A percentile compares a stretch with the other conserved stretches of the same genome.
These are phyloP conservation scores for Apostichopus japonicus DNA, from an alignment of 35 echinoderm and acorn worm genomes.

Conservation along the genomic window DNA sequence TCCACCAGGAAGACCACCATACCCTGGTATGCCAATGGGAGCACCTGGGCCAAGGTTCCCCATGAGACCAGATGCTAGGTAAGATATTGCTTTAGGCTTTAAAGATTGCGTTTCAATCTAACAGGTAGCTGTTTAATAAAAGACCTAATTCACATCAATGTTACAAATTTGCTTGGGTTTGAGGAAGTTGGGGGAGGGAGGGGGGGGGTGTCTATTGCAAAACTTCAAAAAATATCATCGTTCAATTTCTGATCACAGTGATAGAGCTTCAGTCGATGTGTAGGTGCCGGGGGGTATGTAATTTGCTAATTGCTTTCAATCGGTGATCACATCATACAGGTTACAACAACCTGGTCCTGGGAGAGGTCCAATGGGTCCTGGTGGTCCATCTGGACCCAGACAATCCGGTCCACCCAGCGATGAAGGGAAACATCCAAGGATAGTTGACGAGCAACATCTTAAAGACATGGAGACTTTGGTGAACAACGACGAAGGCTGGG, in stretches of 20 bases:
- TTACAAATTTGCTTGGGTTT: no score
- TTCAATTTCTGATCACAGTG: no score
- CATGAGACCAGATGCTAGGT: conserved; percentile 42
- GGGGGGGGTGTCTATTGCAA: no score
- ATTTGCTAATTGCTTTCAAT: no score
- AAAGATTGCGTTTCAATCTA: no score
- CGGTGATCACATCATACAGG: neutral
- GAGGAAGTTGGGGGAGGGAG: no score
- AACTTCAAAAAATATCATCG: no score
- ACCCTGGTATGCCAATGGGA: conserved; percentile 79
- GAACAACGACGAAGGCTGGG: conserved; percentile 79
- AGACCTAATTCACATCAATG: no score
- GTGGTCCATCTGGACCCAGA: conserved; percentile 24
- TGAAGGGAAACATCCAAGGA: conserved; percentile 58
- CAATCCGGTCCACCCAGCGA: neutral
- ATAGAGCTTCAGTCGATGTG: no score
- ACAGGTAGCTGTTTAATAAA: no score
- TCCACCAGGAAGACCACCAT: conserved; percentile 61
- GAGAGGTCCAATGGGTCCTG: conserved; percentile 66
- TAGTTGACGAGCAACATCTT: conserved; percentile 75
- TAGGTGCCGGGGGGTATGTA: no score
- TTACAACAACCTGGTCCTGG: conserved; percentile 76
- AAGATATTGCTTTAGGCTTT: no score
- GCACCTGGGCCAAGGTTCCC: conserved; percentile 62
- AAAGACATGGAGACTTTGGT: conserved; percentile 79